A percentile compares a stretch with the other conserved stretches of the same genome.
These are phyloP conservation scores for Sycophila texana DNA, from an alignment of 2,888 invertebrate species.

Conservation along the genomic window DNA sequence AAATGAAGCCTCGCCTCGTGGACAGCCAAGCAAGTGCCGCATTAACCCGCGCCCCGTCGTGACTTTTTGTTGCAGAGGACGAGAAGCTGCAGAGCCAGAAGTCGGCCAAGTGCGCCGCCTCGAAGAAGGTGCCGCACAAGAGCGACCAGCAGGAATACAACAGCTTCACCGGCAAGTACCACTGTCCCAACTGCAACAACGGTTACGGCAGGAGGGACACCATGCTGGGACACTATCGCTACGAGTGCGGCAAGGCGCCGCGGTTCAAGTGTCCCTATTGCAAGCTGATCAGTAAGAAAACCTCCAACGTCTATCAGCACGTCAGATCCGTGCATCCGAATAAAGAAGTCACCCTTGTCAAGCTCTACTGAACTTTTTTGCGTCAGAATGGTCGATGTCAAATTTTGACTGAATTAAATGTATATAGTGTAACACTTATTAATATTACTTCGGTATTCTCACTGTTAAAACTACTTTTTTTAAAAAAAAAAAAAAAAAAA, in stretches of 20 bases:
- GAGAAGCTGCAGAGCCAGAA: background rate
- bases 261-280: slow-evolving; percentile 73
- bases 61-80: slow-evolving; percentile 44
- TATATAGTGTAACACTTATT: background rate
- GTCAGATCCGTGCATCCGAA: slow-evolving; percentile 69
- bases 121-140: background rate
- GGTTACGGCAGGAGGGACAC: slow-evolving; percentile 72
- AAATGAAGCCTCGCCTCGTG: background rate
- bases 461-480: no score
- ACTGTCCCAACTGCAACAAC: slow-evolving; percentile 73
- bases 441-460: no score
- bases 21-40: background rate
- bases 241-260: slow-evolving; percentile 74
- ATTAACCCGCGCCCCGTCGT: slow-evolving; percentile 27
- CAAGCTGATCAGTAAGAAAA: slow-evolving; percentile 68
- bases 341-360: slow-evolving; percentile 66
- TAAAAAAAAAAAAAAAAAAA: no score
- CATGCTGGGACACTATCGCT: slow-evolving; percentile 72
- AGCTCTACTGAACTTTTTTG: slow-evolving; percentile 64
- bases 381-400: background rate
- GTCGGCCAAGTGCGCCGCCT: no score
- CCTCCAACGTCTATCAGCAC: slow-evolving; percentile 72
- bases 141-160: slow-evolving; percentile 34
- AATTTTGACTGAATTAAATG: background rate
- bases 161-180: slow-evolving; percentile 68